Conservation (phyloP, 2,113 vertebrate genomes). For the Chrysochloris asiatica region DNA sequence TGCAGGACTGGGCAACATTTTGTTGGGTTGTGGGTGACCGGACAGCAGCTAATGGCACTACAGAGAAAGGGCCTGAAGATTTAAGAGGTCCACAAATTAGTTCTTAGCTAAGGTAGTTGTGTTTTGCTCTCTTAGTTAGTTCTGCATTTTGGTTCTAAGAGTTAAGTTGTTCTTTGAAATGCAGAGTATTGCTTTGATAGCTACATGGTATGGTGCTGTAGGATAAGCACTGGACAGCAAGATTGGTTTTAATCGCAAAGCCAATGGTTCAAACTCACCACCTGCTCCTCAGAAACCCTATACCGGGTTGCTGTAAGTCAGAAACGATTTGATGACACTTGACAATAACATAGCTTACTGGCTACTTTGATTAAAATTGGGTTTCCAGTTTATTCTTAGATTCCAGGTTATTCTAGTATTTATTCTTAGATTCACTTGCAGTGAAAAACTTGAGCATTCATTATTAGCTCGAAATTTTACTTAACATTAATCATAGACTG, state of each 20-base stretch:
- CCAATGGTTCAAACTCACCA: too few species aligned
- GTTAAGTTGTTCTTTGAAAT: slow-evolving; percentile 24
- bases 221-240: too few species aligned
- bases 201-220: too few species aligned
- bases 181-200: not conserved
- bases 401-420: not conserved
- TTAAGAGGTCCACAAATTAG: not conserved
- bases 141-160: not conserved
- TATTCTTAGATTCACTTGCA: too few species aligned
- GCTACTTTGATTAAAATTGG: slow-evolving; percentile 3
- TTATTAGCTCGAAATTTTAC: not conserved
- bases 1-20: not conserved
- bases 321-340: too few species aligned
- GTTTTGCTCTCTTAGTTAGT: not conserved
- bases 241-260: too few species aligned
- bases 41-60: not conserved
- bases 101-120: not conserved
- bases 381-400: slow-evolving; percentile 26
- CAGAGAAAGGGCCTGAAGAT: not conserved
- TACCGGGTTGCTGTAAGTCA: too few species aligned
- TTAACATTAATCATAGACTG: not conserved
- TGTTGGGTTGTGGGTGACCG: not conserved
- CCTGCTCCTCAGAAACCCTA: too few species aligned
- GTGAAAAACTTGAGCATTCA: not conserved
- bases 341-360: not conserved